A percentile compares a stretch with the other conserved stretches of the same genome.
phyloP scores from a whole-genome alignment of 1,140 invertebrate species.

The Solenopsis invicta region DNA sequence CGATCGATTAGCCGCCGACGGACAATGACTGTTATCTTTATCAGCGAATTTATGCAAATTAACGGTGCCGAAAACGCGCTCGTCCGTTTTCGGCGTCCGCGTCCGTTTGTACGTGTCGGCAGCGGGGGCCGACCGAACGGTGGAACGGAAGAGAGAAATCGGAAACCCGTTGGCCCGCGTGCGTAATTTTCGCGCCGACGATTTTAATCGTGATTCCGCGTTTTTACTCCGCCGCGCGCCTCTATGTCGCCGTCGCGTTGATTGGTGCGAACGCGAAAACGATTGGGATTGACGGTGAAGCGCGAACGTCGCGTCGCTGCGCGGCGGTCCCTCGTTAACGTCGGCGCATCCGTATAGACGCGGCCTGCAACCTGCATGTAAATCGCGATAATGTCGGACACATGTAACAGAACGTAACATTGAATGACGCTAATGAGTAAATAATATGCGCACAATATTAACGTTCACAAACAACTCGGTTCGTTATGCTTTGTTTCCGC shows the following conservation, averaged over 20 bases:
- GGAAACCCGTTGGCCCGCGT: neutral
- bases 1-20: slow-evolving; percentile 51
- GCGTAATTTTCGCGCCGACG: slow-evolving; percentile 48
- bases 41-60: slow-evolving; percentile 72
- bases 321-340: slow-evolving; percentile 70
- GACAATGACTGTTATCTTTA: slow-evolving; percentile 68
- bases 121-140: neutral
- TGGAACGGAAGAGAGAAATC: neutral
- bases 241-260: slow-evolving; percentile 41
- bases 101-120: too few species aligned
- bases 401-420: slow-evolving; percentile 68
- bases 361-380: slow-evolving; percentile 34
- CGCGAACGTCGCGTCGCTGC: slow-evolving; percentile 2
- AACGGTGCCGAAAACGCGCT: slow-evolving; percentile 32
- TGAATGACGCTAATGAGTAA: slow-evolving; percentile 76
- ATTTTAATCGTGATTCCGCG: slow-evolving; percentile 55
- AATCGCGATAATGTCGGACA: slow-evolving; percentile 55
- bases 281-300: slow-evolving; percentile 41
- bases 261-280: slow-evolving; percentile 53
- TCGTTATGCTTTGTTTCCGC: slow-evolving; percentile 71
- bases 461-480: slow-evolving; percentile 73
- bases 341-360: slow-evolving; percentile 55
- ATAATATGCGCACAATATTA: slow-evolving; percentile 73
- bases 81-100: slow-evolving; percentile 17
- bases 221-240: slow-evolving; percentile 62